A percentile compares a stretch with the other conserved stretches of the same genome.
These are phyloP conservation scores for Loxodonta africana DNA, from an alignment of 2,113 vertebrate genomes.

Conservation along the genomic window DNA sequence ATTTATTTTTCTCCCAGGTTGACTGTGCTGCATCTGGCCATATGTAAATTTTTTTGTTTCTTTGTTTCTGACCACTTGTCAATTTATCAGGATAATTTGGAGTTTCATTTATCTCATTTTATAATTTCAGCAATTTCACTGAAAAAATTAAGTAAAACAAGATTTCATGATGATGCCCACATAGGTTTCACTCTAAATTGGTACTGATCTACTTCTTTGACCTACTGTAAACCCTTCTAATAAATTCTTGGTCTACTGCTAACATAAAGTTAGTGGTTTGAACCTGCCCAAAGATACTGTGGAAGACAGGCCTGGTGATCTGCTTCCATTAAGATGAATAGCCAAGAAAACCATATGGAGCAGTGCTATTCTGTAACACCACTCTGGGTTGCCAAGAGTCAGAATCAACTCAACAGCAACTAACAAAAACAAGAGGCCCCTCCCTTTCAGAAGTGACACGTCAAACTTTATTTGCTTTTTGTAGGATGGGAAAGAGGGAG, in stretches of 20 bases:
- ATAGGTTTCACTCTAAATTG: conserved; percentile 18
- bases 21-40: background rate
- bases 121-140: conserved; percentile 46
- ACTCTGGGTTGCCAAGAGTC: background rate
- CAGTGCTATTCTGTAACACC: background rate
- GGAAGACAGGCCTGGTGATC: background rate
- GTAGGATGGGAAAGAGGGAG: background rate
- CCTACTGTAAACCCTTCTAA: conserved; percentile 1
- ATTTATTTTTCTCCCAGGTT: conserved; percentile 48
- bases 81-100: background rate
- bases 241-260: background rate
- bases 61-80: conserved; percentile 21
- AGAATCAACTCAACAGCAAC: background rate
- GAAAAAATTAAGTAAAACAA: conserved; percentile 42
- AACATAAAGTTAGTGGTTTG: background rate
- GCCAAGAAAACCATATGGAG: background rate
- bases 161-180: background rate
- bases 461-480: conserved; percentile 9
- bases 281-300: background rate
- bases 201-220: background rate
- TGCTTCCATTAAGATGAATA: background rate
- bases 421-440: background rate
- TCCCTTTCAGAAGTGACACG: background rate
- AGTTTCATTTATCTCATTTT: conserved; percentile 51
- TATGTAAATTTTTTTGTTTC: background rate